A percentile compares a stretch with the other conserved stretches of the same genome.
These are phyloP conservation scores for Adoxophyes honmai DNA, from an alignment of 1,140 invertebrate species.

Conservation along the genomic window DNA sequence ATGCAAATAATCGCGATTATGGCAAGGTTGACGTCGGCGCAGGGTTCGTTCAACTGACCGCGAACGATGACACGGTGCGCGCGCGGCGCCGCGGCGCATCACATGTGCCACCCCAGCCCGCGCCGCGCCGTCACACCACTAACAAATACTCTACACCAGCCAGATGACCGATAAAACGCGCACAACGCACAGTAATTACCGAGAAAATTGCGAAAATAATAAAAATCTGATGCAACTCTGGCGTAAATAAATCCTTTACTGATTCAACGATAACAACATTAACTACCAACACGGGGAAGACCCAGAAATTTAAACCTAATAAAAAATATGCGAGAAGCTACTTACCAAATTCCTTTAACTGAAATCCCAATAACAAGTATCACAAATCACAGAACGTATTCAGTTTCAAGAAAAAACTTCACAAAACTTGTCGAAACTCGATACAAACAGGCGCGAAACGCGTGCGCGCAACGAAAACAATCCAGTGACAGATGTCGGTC, in stretches of 20 bases:
- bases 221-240: background rate
- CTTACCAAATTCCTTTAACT: constrained; percentile 55
- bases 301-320: background rate
- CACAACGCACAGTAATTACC: too few relatives aligned
- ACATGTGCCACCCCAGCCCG: constrained; percentile 32
- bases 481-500: constrained; percentile 58
- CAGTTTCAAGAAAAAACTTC: constrained; percentile 37
- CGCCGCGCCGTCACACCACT: constrained; percentile 17
- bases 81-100: constrained; percentile 63
- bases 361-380: constrained; percentile 58
- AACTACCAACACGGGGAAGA: background rate
- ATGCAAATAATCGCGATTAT: constrained; percentile 75
- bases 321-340: constrained; percentile 15
- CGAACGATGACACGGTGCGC: constrained; percentile 72
- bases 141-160: background rate
- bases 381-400: constrained; percentile 42
- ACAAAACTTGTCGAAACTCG: constrained; percentile 66
- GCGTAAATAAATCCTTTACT: background rate
- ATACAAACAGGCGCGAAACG: constrained; percentile 47
- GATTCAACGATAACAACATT: constrained; percentile 1
- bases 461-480: constrained; percentile 68
- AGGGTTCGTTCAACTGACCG: constrained; percentile 75
- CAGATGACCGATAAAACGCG: constrained; percentile 2
- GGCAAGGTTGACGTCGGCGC: constrained; percentile 69
- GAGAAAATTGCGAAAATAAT: too few relatives aligned